Conservation (phyloP, 2,113 vertebrate genomes). For the Lota lota region DNA sequence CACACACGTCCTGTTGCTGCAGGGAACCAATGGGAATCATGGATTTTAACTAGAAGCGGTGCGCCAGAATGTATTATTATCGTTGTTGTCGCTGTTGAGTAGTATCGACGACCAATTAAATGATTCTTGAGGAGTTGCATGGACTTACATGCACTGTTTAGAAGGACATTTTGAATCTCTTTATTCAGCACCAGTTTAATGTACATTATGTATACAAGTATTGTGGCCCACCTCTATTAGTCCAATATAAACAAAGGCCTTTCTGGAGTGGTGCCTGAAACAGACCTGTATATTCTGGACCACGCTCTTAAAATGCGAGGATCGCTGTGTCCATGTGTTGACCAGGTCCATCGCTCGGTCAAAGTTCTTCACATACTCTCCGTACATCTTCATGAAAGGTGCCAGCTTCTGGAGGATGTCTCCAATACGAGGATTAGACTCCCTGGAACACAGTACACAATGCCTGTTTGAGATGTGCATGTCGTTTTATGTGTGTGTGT, state of each 20-base stretch:
- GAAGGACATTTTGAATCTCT: no score
- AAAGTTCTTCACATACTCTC: slow-evolving; percentile 97
- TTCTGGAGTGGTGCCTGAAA: no score
- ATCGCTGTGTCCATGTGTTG: slow-evolving; percentile 88
- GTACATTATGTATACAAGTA: no score
- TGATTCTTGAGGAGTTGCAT: no score
- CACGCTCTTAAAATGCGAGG: slow-evolving; percentile 84
- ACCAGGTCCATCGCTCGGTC: slow-evolving; percentile 92
- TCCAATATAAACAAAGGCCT: no score
- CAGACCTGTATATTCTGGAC: slow-evolving; percentile 86
- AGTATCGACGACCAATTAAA: no score
- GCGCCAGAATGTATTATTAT: neutral
- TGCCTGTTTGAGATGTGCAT: neutral
- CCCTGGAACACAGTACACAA: slow-evolving; percentile 69
- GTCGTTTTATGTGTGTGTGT: no score
- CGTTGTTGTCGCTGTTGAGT: neutral
- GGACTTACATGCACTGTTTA: no score
- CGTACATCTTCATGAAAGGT: slow-evolving; percentile 98
- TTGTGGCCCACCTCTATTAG: no score
- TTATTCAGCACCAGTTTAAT: no score
- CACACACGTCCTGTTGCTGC: slow-evolving; percentile 93
- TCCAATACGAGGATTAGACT: slow-evolving; percentile 85
- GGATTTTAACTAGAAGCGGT: neutral
- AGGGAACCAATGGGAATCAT: neutral
- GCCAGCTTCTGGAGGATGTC: slow-evolving; percentile 97